Percentiles rank a stretch among this genome's conserved stretches.
Conservation (phyloP, 2,888 invertebrate species). For the Gasteruption jaculator region DNA sequence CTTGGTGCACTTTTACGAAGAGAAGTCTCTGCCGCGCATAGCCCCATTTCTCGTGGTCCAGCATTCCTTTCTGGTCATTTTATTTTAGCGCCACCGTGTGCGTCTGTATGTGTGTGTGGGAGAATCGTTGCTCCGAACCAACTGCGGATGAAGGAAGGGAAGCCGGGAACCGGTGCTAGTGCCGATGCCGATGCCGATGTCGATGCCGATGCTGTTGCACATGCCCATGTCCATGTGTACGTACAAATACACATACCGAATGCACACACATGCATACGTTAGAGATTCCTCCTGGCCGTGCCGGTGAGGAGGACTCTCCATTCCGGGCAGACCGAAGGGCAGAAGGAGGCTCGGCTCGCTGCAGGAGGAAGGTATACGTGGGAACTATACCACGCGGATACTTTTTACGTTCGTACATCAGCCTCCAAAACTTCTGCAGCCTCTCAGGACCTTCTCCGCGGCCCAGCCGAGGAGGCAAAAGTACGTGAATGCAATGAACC, state of each 20-base stretch:
- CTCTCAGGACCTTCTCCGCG: too few species aligned
- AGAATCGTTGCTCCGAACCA: conserved; percentile 1
- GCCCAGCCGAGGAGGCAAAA: too few species aligned
- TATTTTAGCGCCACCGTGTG: conserved; percentile 48
- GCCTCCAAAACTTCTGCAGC: too few species aligned
- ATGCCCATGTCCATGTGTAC: conserved; percentile 11
- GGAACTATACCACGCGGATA: conserved; percentile 45
- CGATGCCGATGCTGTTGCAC: conserved; percentile 12
- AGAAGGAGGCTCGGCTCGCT: conserved; percentile 13
- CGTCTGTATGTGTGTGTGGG: conserved; percentile 27
- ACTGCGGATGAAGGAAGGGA: not conserved
- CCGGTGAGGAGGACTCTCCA: conserved; percentile 6
- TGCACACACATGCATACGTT: too few species aligned
- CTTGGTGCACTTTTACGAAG: too few species aligned
- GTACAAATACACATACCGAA: too few species aligned
- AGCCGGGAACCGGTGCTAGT: not conserved
- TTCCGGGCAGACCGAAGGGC: conserved; percentile 16
- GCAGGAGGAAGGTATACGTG: conserved; percentile 36
- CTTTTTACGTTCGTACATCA: too few species aligned
- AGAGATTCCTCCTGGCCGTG: too few species aligned
- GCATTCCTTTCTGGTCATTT: conserved; percentile 46
- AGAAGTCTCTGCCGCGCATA: too few species aligned
- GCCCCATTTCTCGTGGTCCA: too few species aligned
- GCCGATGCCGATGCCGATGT: conserved; percentile 4
- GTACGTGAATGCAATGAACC: too few species aligned